These are phyloP conservation scores for Monopis laevigella DNA, from an alignment of 2,888 invertebrate species.

Conservation along the genomic window DNA sequence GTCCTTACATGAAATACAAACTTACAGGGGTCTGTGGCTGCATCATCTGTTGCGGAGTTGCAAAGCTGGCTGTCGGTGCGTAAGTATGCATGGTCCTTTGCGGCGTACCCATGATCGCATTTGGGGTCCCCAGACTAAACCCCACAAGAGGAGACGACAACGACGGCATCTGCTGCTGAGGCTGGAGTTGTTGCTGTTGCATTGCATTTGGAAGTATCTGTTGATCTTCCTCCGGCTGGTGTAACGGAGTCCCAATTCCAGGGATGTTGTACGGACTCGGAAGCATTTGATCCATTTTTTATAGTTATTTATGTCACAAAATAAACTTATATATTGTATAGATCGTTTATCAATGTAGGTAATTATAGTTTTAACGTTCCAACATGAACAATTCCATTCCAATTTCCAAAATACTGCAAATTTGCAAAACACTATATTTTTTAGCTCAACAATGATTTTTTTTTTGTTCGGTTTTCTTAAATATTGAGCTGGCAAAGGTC, in stretches of 20 bases:
- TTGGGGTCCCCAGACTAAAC: constrained; percentile 46
- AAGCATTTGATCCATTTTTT: constrained; percentile 88
- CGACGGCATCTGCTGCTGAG: constrained; percentile 74
- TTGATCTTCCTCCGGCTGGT: constrained; percentile 92
- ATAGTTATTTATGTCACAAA: background rate
- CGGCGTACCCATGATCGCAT: constrained; percentile 71
- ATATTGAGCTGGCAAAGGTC: too few relatives aligned
- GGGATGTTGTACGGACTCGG: constrained; percentile 91
- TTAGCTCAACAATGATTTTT: too few relatives aligned
- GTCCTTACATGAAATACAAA: constrained; percentile 13
- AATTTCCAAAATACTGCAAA: too few relatives aligned
- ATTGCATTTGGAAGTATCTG: constrained; percentile 87
- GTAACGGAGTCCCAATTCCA: constrained; percentile 88
- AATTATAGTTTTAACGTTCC: too few relatives aligned
- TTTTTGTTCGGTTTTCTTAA: too few relatives aligned
- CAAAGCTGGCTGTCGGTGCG: constrained; percentile 78
- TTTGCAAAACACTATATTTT: too few relatives aligned
- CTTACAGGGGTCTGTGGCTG: constrained; percentile 89
- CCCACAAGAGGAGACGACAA: constrained; percentile 69
- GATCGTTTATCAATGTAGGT: too few relatives aligned
- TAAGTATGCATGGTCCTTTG: constrained; percentile 81
- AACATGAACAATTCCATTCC: too few relatives aligned
- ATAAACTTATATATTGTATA: background rate
- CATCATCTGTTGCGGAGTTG: constrained; percentile 86
- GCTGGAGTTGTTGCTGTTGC: constrained; percentile 80